Conservation (phyloP, 2,888 invertebrate species). For the Eupithecia tripunctaria region DNA sequence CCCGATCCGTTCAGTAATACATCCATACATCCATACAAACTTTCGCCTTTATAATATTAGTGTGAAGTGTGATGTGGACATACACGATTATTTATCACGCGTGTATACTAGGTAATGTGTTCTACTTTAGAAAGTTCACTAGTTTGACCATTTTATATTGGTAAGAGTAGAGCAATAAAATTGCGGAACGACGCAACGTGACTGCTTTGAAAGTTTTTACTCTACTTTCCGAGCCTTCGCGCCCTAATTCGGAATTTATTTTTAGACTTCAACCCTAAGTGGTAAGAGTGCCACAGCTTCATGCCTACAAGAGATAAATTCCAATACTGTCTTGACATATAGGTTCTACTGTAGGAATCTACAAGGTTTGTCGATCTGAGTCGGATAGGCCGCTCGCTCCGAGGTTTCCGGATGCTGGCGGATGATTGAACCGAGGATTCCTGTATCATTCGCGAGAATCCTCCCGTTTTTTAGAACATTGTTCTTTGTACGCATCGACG, state of each 20-base stretch:
- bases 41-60: no score
- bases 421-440: not conserved
- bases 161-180: not conserved
- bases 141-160: not conserved
- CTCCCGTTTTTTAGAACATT: not conserved
- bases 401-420: not conserved
- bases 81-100: no score
- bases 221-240: not conserved
- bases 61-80: no score
- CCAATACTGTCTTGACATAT: not conserved
- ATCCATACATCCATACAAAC: no score
- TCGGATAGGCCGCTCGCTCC: not conserved
- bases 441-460: not conserved
- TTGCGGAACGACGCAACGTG: not conserved
- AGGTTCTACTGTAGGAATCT: not conserved
- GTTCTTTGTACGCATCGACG: not conserved
- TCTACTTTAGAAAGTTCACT: not conserved
- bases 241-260: conserved; percentile 9
- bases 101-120: no score
- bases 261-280: conserved; percentile 3
- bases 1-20: no score
- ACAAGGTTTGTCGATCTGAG: not conserved
- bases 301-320: not conserved
- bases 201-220: conserved; percentile 1
- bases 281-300: not conserved